Percentiles rank a stretch among this genome's conserved stretches.
phyloP scores from a whole-genome alignment of 2,797 vertebrate species.

The Columba guinea region DNA sequence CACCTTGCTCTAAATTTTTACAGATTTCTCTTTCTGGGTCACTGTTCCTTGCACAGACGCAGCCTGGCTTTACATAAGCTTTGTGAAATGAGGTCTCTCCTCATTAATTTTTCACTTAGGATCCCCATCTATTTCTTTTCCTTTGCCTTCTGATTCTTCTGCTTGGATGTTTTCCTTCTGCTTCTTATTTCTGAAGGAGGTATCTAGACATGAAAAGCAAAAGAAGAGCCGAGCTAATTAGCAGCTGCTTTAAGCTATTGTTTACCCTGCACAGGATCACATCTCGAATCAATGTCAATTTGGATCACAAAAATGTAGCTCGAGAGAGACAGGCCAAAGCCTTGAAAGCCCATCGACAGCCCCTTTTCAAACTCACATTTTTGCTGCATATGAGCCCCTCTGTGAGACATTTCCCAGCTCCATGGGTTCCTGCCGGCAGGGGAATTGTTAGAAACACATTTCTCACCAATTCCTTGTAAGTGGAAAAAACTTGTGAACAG shows the following conservation, averaged over 20 bases:
- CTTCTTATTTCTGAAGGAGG: background rate
- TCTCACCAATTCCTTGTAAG: background rate
- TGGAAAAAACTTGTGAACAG: background rate
- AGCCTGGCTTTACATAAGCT: background rate
- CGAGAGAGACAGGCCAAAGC: background rate
- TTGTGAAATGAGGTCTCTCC: background rate
- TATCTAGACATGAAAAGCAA: background rate
- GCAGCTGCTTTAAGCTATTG: slow-evolving; percentile 12
- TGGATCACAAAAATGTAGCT: background rate
- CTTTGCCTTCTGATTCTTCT: slow-evolving; percentile 20
- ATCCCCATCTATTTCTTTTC: background rate
- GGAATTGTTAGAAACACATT: background rate
- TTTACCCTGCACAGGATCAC: background rate
- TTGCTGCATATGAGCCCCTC: background rate
- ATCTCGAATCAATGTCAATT: background rate
- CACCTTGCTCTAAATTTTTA: background rate
- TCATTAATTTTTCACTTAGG: slow-evolving; percentile 44
- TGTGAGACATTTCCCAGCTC: background rate
- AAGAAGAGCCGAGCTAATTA: slow-evolving; percentile 16
- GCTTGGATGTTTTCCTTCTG: slow-evolving; percentile 40
- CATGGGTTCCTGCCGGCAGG: background rate
- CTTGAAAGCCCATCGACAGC: background rate
- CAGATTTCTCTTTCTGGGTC: background rate
- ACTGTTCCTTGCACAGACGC: background rate
- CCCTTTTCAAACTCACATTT: background rate